phyloP scores from a whole-genome alignment of 2,888 invertebrate species.

The Agrochola macilenta region DNA sequence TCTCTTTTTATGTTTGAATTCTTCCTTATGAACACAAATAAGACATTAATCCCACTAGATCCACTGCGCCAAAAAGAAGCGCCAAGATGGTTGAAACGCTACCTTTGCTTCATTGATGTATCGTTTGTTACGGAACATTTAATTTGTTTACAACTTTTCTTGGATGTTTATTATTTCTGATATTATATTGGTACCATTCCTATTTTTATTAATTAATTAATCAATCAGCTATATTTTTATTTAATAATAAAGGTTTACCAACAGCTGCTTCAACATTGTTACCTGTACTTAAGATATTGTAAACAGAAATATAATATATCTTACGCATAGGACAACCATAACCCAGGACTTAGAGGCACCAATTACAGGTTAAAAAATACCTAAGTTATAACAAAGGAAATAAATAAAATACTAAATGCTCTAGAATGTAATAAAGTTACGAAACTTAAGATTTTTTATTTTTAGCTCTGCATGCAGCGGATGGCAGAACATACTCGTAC shows the following conservation, averaged over 20 bases:
- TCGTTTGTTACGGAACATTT: neutral
- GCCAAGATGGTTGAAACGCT: neutral
- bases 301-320: neutral
- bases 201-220: neutral
- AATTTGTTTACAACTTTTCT: neutral
- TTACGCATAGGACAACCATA: neutral
- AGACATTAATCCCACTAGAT: neutral
- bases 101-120: neutral
- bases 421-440: neutral
- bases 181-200: neutral
- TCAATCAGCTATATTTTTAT: neutral
- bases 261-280: neutral
- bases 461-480: neutral
- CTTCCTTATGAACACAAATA: neutral
- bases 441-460: neutral
- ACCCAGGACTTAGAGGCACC: neutral
- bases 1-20: neutral
- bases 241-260: neutral
- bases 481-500: neutral
- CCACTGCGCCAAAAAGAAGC: conserved; percentile 26
- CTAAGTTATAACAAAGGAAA: neutral
- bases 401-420: neutral
- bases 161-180: neutral
- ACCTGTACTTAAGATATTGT: neutral
- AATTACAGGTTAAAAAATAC: neutral